Conservation (phyloP, 2,113 vertebrate genomes). For the Rhombomys opimus region DNA sequence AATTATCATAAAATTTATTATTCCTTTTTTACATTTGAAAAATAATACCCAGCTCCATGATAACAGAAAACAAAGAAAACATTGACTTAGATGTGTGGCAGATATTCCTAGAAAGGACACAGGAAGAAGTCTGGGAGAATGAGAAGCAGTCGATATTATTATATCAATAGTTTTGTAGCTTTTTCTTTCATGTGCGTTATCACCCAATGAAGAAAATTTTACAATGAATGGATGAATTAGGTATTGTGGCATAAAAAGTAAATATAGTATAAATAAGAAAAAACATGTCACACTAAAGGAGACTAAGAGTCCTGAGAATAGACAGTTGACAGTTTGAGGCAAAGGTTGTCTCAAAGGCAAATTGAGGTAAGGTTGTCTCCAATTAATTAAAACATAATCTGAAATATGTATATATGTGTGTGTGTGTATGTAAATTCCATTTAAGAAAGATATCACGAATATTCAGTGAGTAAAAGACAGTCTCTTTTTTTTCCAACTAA, state of each 20-base stretch:
- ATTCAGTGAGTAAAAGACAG: not conserved
- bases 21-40: not conserved
- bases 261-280: not conserved
- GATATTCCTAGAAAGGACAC: not conserved
- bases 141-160: not conserved
- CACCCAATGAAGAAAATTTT: not conserved
- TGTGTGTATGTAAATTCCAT: not conserved
- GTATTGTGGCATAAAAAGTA: not conserved
- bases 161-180: not conserved
- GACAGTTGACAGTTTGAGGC: not conserved
- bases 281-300: not conserved
- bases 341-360: not conserved
- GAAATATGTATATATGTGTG: not conserved
- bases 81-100: not conserved
- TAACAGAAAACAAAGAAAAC: not conserved
- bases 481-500: no score
- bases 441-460: not conserved
- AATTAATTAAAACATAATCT: not conserved
- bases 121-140: not conserved
- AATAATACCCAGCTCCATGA: not conserved
- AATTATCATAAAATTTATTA: not conserved
- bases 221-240: not conserved
- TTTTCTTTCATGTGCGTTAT: slow-evolving; percentile 1
- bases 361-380: not conserved
- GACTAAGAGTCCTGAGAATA: not conserved